A percentile compares a stretch with the other conserved stretches of the same genome.
Conservation (phyloP, 2,797 vertebrate genomes). For the Australoheros facetus region DNA sequence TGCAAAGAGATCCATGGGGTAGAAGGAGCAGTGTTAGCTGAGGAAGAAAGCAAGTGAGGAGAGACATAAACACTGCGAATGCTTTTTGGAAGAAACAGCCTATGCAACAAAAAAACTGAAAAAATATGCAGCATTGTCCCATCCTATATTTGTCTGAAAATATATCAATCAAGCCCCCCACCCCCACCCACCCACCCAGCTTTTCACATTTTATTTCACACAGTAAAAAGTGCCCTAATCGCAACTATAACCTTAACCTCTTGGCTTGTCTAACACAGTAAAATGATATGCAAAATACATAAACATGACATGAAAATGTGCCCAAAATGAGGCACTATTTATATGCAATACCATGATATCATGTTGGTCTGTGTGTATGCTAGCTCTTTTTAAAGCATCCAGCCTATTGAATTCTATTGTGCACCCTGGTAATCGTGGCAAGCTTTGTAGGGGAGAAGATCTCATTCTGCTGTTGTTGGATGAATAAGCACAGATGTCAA, state of each 20-base stretch:
- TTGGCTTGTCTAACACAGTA: neutral
- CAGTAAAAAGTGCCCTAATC: neutral
- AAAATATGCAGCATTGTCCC: neutral
- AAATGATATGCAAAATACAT: neutral
- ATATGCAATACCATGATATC: slow-evolving; percentile 13
- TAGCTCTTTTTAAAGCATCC: slow-evolving; percentile 87
- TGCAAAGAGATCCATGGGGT: neutral
- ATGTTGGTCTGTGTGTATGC: slow-evolving; percentile 58
- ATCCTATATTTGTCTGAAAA: neutral
- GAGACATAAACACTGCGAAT: neutral
- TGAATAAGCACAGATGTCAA: slow-evolving; percentile 96
- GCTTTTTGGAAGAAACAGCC: neutral
- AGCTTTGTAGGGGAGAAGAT: slow-evolving; percentile 92
- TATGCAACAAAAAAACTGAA: neutral
- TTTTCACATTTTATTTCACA: neutral
- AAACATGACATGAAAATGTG: neutral
- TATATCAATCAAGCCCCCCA: too few relatives aligned
- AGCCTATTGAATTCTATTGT: slow-evolving; percentile 90
- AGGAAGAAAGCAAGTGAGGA: neutral
- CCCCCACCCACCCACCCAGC: neutral
- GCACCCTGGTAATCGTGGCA: slow-evolving; percentile 87
- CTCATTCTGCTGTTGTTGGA: slow-evolving; percentile 91
- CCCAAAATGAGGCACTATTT: neutral
- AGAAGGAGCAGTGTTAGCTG: neutral
- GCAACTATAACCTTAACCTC: neutral